Conservation (phyloP, 2,797 vertebrate species). For the Gallirallus australis region DNA sequence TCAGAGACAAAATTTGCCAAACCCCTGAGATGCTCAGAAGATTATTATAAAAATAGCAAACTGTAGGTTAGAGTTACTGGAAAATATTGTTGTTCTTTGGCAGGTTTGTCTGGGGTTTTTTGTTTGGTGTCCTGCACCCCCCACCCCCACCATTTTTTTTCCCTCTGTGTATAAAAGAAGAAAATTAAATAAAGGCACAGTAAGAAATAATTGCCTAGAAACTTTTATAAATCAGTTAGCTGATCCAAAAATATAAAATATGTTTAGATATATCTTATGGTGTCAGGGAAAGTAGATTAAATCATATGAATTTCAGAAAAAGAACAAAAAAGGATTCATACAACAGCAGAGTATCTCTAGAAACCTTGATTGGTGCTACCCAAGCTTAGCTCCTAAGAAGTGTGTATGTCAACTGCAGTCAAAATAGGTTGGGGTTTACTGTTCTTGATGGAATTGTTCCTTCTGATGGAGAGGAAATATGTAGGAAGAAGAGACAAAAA, state of each 20-base stretch:
- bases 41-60: neutral
- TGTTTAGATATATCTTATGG: neutral
- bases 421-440: neutral
- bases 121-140: too few species aligned
- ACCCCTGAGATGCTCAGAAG: neutral
- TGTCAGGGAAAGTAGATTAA: neutral
- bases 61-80: neutral
- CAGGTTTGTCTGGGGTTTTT: too few species aligned
- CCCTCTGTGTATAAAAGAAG: neutral
- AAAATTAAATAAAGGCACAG: neutral
- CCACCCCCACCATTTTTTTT: neutral
- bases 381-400: neutral
- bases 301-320: neutral
- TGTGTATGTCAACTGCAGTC: fast-evolving
- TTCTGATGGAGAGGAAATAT: neutral
- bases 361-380: neutral
- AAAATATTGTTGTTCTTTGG: neutral
- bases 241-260: neutral
- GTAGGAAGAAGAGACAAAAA: neutral
- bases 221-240: neutral
- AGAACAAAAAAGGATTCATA: neutral
- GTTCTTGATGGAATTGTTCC: neutral
- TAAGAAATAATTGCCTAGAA: neutral
- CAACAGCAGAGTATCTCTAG: neutral
- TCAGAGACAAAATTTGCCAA: neutral